phyloP scores from a whole-genome alignment of 35 echinoderm and acorn worm genomes.

The Lytechinus variegatus region DNA sequence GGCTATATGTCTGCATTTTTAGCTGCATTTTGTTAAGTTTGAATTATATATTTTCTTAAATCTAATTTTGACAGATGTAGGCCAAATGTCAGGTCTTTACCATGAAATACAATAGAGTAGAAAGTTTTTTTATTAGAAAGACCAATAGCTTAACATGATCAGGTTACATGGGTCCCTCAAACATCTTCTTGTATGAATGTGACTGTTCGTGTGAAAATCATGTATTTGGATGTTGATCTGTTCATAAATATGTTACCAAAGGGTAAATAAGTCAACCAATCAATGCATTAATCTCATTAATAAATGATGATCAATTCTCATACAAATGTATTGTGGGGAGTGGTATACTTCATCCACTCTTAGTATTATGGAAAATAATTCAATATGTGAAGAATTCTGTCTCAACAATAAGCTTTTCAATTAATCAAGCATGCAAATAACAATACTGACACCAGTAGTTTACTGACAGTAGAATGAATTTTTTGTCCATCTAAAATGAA shows the following conservation, averaged over 20 bases:
- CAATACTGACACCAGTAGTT: neutral
- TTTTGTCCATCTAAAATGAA: neutral
- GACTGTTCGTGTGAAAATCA: neutral
- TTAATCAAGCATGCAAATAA: neutral
- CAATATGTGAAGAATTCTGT: neutral
- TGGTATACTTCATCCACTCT: neutral
- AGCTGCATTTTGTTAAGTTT: too few relatives aligned
- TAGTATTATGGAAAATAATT: neutral
- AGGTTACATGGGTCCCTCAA: too few relatives aligned
- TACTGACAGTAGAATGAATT: neutral
- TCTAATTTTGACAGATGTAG: too few relatives aligned
- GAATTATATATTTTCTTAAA: too few relatives aligned
- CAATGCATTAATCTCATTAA: neutral
- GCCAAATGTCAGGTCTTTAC: too few relatives aligned
- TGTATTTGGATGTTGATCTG: constrained; percentile 1
- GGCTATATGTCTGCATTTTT: too few relatives aligned
- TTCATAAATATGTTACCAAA: neutral
- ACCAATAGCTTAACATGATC: too few relatives aligned
- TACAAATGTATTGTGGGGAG: neutral
- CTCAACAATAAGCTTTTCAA: neutral
- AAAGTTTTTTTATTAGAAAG: too few relatives aligned
- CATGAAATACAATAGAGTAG: too few relatives aligned
- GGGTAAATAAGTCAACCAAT: neutral
- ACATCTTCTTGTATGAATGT: neutral
- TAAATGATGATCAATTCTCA: neutral